Conservation (phyloP, 2,888 invertebrate species). For the Scotopteryx bipunctaria region DNA sequence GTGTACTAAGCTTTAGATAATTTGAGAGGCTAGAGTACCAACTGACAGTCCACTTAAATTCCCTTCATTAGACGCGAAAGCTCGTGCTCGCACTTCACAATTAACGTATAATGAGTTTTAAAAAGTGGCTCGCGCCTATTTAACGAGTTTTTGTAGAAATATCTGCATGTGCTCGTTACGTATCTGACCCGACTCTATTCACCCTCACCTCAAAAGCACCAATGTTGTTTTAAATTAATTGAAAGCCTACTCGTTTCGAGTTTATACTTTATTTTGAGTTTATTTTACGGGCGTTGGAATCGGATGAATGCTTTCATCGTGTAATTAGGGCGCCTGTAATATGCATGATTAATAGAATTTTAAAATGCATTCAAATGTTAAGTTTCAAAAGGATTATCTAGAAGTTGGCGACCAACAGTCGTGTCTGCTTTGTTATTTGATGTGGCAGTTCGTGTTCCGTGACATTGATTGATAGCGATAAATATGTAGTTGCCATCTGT, state of each 20-base stretch:
- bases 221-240: constrained; percentile 43
- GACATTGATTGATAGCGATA: constrained; percentile 56
- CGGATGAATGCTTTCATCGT: constrained; percentile 19
- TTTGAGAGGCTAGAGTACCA: constrained; percentile 17
- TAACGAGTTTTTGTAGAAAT: constrained; percentile 41
- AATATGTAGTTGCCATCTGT: constrained; percentile 23
- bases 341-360: constrained; percentile 15
- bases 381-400: constrained; percentile 20
- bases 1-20: constrained; percentile 35
- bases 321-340: constrained; percentile 27
- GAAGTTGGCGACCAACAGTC: constrained; percentile 27
- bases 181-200: constrained; percentile 29
- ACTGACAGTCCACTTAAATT: constrained; percentile 33
- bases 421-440: constrained; percentile 36
- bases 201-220: constrained; percentile 33
- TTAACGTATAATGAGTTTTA: constrained; percentile 51
- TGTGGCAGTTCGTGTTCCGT: constrained; percentile 50
- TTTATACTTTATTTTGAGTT: constrained; percentile 28
- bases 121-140: constrained; percentile 43
- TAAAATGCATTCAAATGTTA: constrained; percentile 16
- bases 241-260: constrained; percentile 41
- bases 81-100: constrained; percentile 40
- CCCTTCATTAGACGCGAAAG: constrained; percentile 35
- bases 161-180: constrained; percentile 33
- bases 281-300: constrained; percentile 21